These are phyloP conservation scores for Empidonax alnorum DNA, from an alignment of 2,113 vertebrate genomes.

Conservation along the genomic window DNA sequence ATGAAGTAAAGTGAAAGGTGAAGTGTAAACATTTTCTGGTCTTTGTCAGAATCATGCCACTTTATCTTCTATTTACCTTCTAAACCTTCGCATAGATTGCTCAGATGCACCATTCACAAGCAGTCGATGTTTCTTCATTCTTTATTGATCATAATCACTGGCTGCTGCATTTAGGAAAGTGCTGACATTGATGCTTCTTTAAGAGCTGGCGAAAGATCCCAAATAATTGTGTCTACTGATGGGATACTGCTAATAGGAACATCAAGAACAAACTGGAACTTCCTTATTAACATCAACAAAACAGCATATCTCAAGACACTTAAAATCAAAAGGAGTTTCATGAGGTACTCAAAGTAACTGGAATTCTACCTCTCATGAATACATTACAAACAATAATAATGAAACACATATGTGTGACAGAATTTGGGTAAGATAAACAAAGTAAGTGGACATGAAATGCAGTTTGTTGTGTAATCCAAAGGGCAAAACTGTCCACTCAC, in stretches of 20 bases:
- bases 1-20: background rate
- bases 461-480: background rate
- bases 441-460: background rate
- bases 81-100: background rate
- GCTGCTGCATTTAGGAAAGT: background rate
- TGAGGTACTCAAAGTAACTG: background rate
- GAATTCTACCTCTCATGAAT: background rate
- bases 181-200: background rate
- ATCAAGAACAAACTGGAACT: background rate
- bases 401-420: background rate
- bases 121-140: background rate
- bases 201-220: background rate
- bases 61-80: background rate
- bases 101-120: background rate
- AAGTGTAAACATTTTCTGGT: background rate
- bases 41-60: background rate
- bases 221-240: background rate
- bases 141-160: background rate
- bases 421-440: background rate
- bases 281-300: background rate
- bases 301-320: background rate
- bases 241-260: background rate
- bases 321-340: background rate
- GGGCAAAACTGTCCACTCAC: background rate
- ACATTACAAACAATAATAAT: background rate